phyloP scores from a whole-genome alignment of 2,113 vertebrate species.

The Anser brachyrhynchus region DNA sequence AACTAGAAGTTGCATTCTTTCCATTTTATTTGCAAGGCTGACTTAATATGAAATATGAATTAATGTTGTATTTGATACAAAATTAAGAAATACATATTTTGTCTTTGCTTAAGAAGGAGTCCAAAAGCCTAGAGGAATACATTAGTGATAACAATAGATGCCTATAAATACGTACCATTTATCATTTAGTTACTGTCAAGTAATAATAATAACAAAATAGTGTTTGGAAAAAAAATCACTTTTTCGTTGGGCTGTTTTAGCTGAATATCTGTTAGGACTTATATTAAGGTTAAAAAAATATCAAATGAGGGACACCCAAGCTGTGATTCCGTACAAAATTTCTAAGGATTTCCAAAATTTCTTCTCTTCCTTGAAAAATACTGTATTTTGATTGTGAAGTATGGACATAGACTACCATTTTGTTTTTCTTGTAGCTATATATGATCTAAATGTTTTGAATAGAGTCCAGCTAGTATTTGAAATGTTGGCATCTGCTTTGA shows the following conservation, averaged over 20 bases:
- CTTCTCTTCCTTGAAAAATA: not conserved
- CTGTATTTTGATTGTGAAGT: not conserved
- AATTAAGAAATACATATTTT: not conserved
- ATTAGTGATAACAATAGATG: not conserved
- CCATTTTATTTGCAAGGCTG: not conserved
- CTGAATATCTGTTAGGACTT: not conserved
- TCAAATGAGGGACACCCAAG: not conserved
- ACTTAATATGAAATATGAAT: not conserved
- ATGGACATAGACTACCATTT: not conserved
- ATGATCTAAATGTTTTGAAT: not conserved
- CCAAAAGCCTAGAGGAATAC: not conserved
- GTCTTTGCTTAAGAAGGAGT: not conserved
- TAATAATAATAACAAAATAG: not conserved
- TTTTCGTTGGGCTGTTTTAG: not conserved
- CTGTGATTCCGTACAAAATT: not conserved
- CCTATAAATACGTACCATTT: not conserved
- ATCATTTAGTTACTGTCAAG: not conserved
- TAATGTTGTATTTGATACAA: not conserved
- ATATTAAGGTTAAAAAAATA: not conserved
- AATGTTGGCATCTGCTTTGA: not conserved
- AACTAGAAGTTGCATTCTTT: not conserved
- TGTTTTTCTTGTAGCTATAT: not conserved
- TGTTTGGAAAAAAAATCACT: not conserved
- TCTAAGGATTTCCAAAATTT: not conserved
- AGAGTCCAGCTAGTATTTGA: not conserved